These are phyloP conservation scores for Catagonus wagneri DNA, from an alignment of 2,113 vertebrate species.

Conservation along the genomic window DNA sequence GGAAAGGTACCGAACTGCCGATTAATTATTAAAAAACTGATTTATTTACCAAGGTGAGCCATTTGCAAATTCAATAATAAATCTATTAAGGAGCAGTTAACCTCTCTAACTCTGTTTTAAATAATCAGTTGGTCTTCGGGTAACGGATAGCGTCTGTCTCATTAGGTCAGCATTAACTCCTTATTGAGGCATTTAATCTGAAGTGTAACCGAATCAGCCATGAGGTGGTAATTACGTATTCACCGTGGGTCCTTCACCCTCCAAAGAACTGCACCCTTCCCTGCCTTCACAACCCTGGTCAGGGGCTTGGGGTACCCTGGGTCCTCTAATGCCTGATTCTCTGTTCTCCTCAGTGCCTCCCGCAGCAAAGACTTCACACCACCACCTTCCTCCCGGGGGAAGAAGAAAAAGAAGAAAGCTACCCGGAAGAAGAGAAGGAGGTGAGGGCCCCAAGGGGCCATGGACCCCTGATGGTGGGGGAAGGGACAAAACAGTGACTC, in stretches of 20 bases:
- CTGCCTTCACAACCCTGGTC: accelerated
- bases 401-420: slow-evolving; percentile 98
- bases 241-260: neutral
- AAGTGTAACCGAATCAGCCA: slow-evolving; percentile 72
- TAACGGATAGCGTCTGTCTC: slow-evolving; percentile 71
- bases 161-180: slow-evolving; percentile 81
- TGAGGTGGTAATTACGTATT: slow-evolving; percentile 75
- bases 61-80: slow-evolving; percentile 83
- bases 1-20: slow-evolving; percentile 63
- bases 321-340: neutral
- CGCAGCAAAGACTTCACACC: slow-evolving; percentile 83
- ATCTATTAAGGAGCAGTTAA: slow-evolving; percentile 85
- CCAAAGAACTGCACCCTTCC: neutral
- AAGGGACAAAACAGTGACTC: neutral
- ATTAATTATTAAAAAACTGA: slow-evolving; percentile 89
- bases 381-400: slow-evolving; percentile 87
- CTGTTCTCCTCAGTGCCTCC: slow-evolving; percentile 84
- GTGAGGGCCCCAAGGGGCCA: slow-evolving; percentile 81
- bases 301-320: neutral
- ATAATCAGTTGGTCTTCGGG: slow-evolving; percentile 76
- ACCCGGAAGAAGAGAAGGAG: slow-evolving; percentile 93
- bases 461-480: neutral
- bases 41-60: slow-evolving; percentile 85
- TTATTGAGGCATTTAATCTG: slow-evolving; percentile 75
- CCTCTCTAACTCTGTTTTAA: slow-evolving; percentile 84